Base-by-base conservation (phyloP, 2,888 invertebrate species). In the Plagodis pulveraria region DNA sequence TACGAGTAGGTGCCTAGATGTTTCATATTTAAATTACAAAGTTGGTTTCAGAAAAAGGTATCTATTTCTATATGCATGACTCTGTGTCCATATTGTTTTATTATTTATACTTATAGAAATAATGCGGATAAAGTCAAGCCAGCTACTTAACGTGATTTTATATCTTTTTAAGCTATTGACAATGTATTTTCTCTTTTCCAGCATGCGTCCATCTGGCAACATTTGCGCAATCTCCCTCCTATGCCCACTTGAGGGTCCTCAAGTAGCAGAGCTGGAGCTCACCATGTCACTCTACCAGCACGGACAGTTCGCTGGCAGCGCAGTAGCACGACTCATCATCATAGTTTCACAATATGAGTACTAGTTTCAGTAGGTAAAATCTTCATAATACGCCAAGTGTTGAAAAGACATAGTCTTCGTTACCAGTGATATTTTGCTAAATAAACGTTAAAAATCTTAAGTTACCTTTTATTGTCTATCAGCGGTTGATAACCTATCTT, bases 261-360 rank as follows among this genome's bases (percentile, higher is more conserved):
- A 98, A 79, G 98, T 98, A 72, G 95, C 98, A n/a, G 97, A 98
- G 75, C 85, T 99, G 49, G 96, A 97, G 77, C 93, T 99, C 2
- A 95, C 94, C 67, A 98, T 98, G 98, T 96, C 97, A 40, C 93
- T 98, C 36, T 96, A 95, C 83, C 95, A 95, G 72, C 94, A 95
- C 45, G 94, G 95, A 4, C 93, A 94, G 65, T 96, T 96, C 74
- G 95, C 95, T 2, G 98, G 97, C 41, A 96, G 95, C 63, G 97
- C 97, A 5, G 95, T 98, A 11, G 97, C 98, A 0, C 96, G 96
- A 76, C 95, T 98, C 38, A 94, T 96, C 65, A 95, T 98, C 44
- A 96, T 96, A 71, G 97, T 98, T 6, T 97, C 98, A 0, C 95
- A 97, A 77, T 97, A 96, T 79, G 95, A 95, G 69, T 97, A 82